phyloP scores from a whole-genome alignment of 2,797 vertebrate species.

The Uromys caudimaculatus region DNA sequence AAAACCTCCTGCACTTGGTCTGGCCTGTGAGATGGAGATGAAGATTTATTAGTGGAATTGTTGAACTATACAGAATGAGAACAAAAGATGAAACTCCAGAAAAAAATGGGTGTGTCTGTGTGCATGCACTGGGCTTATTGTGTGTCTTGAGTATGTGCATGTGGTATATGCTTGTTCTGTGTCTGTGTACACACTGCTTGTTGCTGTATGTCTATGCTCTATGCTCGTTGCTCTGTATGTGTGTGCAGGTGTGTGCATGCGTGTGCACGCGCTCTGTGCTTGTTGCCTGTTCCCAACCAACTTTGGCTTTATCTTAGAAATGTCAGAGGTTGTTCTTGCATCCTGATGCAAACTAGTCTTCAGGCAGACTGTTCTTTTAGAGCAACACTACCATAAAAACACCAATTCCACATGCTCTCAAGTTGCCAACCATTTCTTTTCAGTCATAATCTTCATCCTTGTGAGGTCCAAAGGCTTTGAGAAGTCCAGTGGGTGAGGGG shows the following conservation, averaged over 20 bases:
- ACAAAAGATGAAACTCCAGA: neutral
- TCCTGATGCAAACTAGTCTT: neutral
- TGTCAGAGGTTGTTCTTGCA: neutral
- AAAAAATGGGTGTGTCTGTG: neutral
- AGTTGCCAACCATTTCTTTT: neutral
- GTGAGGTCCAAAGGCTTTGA: neutral
- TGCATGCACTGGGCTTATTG: neutral
- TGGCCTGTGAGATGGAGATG: neutral
- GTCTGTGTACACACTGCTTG: neutral
- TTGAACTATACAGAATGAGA: neutral
- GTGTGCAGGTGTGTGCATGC: neutral
- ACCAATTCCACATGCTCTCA: too few relatives aligned
- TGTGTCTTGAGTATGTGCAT: neutral
- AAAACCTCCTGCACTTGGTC: neutral
- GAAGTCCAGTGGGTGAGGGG: neutral
- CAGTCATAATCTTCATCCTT: neutral
- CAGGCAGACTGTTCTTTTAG: neutral
- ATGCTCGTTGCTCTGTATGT: neutral
- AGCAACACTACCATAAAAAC: neutral
- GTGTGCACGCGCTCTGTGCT: neutral
- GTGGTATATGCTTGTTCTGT: neutral
- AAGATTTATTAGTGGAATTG: neutral
- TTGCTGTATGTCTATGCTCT: neutral
- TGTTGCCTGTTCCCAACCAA: neutral
- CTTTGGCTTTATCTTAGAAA: slow-evolving; percentile 3